phyloP scores from a whole-genome alignment of 2,113 vertebrate species.

The Todiramphus saurophagus region DNA sequence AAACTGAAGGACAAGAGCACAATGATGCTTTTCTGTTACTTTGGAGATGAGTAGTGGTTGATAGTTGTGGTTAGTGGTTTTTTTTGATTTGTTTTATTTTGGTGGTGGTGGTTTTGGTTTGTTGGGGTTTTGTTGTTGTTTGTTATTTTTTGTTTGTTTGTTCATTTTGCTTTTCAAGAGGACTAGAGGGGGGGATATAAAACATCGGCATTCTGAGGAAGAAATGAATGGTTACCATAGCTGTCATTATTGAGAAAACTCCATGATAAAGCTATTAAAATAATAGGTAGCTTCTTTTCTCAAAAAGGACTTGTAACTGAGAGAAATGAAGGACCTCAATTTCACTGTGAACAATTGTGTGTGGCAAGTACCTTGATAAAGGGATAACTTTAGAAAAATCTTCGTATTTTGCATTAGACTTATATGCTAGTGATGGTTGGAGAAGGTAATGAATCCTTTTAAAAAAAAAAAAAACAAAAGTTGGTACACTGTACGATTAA shows the following conservation, averaged over 20 bases:
- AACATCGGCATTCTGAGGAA: not conserved
- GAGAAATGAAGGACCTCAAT: not conserved
- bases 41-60: not conserved
- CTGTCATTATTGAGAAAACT: not conserved
- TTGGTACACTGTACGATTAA: not conserved
- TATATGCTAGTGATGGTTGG: not conserved
- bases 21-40: not conserved
- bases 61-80: not conserved
- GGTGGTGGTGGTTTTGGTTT: accelerated
- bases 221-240: not conserved
- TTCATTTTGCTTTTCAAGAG: not conserved
- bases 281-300: not conserved
- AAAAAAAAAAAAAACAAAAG: not conserved
- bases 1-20: not conserved
- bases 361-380: not conserved
- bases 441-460: not conserved
- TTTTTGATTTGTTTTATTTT: too few relatives aligned
- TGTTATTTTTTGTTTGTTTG: not conserved
- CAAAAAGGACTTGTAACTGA: not conserved
- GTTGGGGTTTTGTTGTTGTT: not conserved
- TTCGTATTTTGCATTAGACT: not conserved
- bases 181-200: not conserved
- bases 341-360: not conserved
- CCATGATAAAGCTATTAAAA: not conserved
- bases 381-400: not conserved